Base-by-base conservation (phyloP, 2,113 vertebrate species). In the Hoplias malabaricus region DNA sequence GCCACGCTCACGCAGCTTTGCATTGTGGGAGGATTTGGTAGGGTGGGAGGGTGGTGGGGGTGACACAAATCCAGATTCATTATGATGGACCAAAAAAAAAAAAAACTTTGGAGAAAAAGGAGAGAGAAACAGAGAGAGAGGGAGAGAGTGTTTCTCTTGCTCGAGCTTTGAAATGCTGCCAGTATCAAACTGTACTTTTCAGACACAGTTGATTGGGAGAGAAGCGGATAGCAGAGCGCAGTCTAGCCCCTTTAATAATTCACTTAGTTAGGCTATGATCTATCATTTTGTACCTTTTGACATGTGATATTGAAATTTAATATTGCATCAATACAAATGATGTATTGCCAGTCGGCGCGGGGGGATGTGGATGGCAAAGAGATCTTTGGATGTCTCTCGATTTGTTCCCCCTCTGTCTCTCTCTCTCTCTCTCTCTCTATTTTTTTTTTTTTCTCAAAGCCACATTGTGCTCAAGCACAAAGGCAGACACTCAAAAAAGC, bases 201-300 rank as follows among this genome's bases (percentile, higher is more conserved):
- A 90, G 89, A 91, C 90, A 84, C 85, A 84, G 85, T 88, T 91
- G 90, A 93, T 91, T 89, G 89, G 86, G 89, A 86, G 88, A 92
- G 90, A 90, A 90, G 89, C 89, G 82, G 86, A 90, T 90, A 88
- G 87, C 85, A 31, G 82, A 86, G 89, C 83, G 81, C 73, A 87
- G 88, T 85, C 87, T 88, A 86, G 84, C 69, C 84, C 84, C 86
- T 90, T 93, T 92, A 93, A 93, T 93, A 92, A 93, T 93, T 92
- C 88, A 93, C 90, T 91, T 92, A 91, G 88, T 89, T 88, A 88
- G 90, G 88, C 90, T 92, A 89, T 93, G 92, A 93, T 93, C 91
- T 93, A 89, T 93, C 93, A 92, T 93, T 93, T 93, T 93, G 90
- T 92, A 92, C 91, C 91, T 93, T 93, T 93, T 93, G 93, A 93